phyloP scores from a whole-genome alignment of 2,113 vertebrate genomes.

The Neotoma lepida region DNA sequence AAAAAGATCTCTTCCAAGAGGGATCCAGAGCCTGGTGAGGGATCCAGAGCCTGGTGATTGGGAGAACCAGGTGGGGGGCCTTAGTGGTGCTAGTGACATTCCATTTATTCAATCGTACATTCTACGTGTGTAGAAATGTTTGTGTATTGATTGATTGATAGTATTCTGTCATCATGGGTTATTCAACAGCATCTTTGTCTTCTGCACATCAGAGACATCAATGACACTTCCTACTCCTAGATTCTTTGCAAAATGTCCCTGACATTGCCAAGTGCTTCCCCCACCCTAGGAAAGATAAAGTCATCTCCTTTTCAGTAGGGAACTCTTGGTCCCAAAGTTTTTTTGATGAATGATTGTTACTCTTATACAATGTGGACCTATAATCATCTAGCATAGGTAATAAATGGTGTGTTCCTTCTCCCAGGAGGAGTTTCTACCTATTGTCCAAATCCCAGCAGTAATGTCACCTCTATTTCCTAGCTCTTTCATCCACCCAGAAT shows the following conservation, averaged over 20 bases:
- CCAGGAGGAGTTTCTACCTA: not conserved
- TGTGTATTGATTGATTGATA: not conserved
- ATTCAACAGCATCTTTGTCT: not conserved
- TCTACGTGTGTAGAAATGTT: not conserved
- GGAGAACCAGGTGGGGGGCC: not conserved
- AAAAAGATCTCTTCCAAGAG: not conserved
- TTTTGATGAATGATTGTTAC: not conserved
- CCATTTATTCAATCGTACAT: not conserved
- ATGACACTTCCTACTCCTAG: not conserved
- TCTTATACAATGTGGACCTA: not conserved
- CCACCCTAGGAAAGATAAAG: not conserved
- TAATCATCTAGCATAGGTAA: not conserved
- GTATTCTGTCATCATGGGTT: not conserved
- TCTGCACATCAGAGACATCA: not conserved
- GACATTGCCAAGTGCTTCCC: not conserved
- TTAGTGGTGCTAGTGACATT: not conserved
- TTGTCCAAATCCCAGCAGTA: not conserved
- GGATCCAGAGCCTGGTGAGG: fast-evolving
- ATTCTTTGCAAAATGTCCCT: not conserved
- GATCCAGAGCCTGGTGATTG: fast-evolving
- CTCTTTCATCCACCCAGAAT: not conserved
- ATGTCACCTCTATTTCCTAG: not conserved
- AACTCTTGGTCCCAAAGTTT: not conserved
- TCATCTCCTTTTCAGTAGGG: not conserved
- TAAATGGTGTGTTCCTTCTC: not conserved